These are phyloP conservation scores for Enoplolaimus lenunculus DNA, from an alignment of 2,888 invertebrate genomes.

Conservation along the genomic window DNA sequence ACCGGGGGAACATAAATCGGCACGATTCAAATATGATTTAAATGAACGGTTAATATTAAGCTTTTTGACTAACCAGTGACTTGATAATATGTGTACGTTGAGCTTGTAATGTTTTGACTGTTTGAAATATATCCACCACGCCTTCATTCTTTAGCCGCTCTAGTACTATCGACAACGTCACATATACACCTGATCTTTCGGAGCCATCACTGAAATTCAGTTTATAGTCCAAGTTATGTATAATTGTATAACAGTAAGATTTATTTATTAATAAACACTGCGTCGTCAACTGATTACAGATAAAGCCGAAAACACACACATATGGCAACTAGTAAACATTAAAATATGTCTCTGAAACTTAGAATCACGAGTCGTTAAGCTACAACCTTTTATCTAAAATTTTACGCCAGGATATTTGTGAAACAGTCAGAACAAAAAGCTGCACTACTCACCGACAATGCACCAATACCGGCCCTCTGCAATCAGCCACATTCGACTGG, in stretches of 20 bases:
- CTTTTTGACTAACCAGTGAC: slow-evolving; percentile 12
- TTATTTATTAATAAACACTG: too few relatives aligned
- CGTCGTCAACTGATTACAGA: too few relatives aligned
- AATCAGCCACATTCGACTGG: slow-evolving; percentile 48
- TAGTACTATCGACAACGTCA: slow-evolving; percentile 28
- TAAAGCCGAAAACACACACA: too few relatives aligned
- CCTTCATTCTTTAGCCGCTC: slow-evolving; percentile 36
- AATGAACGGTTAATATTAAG: slow-evolving; percentile 12
- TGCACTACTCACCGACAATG: slow-evolving; percentile 63
- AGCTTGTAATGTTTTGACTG: slow-evolving; percentile 26
- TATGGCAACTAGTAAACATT: too few relatives aligned
- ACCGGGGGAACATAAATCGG: too few relatives aligned
- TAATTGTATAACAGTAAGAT: too few relatives aligned
- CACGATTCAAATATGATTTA: slow-evolving; percentile 26
- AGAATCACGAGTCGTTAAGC: too few relatives aligned
- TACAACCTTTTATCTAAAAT: too few relatives aligned
- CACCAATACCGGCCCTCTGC: slow-evolving; percentile 61
- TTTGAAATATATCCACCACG: slow-evolving; percentile 38
- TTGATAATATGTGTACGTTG: slow-evolving; percentile 17
- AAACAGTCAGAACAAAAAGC: too few relatives aligned
- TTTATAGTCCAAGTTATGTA: too few relatives aligned
- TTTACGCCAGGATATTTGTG: too few relatives aligned
- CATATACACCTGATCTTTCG: slow-evolving; percentile 20
- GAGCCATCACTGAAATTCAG: slow-evolving; percentile 23
- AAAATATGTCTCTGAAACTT: too few relatives aligned